Conservation (phyloP, 37 sponge, comb jelly and placozoan genomes). For the Hexactinellida sp. region DNA sequence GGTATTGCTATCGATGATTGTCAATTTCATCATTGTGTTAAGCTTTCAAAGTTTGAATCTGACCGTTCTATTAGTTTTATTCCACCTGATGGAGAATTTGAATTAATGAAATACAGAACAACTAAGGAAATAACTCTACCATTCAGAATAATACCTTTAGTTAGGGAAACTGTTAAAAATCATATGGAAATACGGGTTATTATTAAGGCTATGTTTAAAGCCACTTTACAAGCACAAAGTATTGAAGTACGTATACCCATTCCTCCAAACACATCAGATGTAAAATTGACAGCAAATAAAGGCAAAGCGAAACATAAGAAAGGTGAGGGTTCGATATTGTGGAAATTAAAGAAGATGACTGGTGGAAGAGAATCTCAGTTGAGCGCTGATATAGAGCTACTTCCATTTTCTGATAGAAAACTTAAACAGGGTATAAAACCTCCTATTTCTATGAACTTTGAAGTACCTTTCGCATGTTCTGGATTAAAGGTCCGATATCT, state of each 20-base stretch:
- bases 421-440: slow-evolving; percentile 48
- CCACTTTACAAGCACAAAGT: slow-evolving; percentile 60
- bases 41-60: slow-evolving; percentile 88
- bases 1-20: slow-evolving; percentile 93
- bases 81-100: slow-evolving; percentile 95
- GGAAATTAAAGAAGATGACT: slow-evolving; percentile 83
- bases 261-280: slow-evolving; percentile 78
- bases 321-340: slow-evolving; percentile 77
- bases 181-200: slow-evolving; percentile 83
- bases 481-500: slow-evolving; percentile 89
- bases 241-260: slow-evolving; percentile 83
- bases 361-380: slow-evolving; percentile 72
- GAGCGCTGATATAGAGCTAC: slow-evolving; percentile 79
- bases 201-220: slow-evolving; percentile 64
- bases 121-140: slow-evolving; percentile 90
- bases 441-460: slow-evolving; percentile 95
- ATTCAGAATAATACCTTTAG: slow-evolving; percentile 78
- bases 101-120: slow-evolving; percentile 89
- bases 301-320: slow-evolving; percentile 81
- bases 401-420: slow-evolving; percentile 28
- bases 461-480: slow-evolving; percentile 88
- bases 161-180: slow-evolving; percentile 60
- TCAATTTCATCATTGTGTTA: slow-evolving; percentile 93
- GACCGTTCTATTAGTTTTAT: slow-evolving; percentile 93
- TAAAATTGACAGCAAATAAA: slow-evolving; percentile 39